Evolutionary conservation across 2,888 invertebrate species (phyloP).

Genomic region (Synanthedon formicaeformis): DNA sequence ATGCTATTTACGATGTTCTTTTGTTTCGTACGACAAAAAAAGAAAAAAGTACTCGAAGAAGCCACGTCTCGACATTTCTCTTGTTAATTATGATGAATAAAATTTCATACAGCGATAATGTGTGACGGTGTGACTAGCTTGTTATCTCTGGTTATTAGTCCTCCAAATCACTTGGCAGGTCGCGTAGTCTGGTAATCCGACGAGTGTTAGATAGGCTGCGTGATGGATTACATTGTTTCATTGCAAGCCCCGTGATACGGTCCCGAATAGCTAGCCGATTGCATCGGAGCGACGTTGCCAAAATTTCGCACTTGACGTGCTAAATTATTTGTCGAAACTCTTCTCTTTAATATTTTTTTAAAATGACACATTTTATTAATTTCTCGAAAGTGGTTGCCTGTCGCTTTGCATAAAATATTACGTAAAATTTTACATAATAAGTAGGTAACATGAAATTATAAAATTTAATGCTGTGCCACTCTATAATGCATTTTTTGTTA

Average conservation of each 20-base stretch:
- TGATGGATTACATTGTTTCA: background rate
- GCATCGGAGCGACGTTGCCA: background rate
- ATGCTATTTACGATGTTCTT: constrained; percentile 1
- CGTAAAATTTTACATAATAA: too few species aligned
- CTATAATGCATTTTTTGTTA: too few species aligned
- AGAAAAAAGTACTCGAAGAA: background rate
- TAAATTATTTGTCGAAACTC: too few species aligned
- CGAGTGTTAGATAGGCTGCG: background rate
- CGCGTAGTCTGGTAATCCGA: background rate
- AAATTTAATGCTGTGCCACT: too few species aligned
- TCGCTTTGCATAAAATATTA: too few species aligned
- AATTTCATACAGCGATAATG: too few species aligned
- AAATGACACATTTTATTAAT: too few species aligned
- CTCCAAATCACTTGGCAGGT: background rate
- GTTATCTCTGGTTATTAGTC: background rate
- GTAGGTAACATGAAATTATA: too few species aligned
- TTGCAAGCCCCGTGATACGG: background rate
- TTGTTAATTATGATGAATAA: background rate
- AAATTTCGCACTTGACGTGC: constrained; percentile 2
- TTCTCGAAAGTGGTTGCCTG: too few species aligned
- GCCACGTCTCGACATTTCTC: background rate
- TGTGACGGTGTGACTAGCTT: background rate
- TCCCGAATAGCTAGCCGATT: background rate
- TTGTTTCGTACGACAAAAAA: background rate
- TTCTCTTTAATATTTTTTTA: too few species aligned